These are phyloP conservation scores for Tuberolachnus salignus DNA, from an alignment of 2,888 invertebrate genomes.

Conservation along the genomic window DNA sequence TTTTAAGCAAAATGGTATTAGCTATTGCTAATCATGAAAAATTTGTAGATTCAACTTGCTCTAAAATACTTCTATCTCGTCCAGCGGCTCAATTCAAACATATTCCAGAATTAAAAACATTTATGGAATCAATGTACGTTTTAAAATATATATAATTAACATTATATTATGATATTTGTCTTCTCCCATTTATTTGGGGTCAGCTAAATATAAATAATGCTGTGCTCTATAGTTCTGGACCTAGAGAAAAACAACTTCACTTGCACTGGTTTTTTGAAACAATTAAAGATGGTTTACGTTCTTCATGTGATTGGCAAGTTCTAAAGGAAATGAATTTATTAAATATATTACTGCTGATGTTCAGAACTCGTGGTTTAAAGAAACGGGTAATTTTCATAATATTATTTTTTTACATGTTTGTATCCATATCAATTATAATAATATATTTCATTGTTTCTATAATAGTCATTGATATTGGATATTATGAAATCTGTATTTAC, in stretches of 20 bases:
- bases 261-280: constrained; percentile 80
- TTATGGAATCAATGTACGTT: constrained; percentile 59
- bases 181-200: not conserved
- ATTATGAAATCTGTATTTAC: constrained; percentile 28
- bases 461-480: constrained; percentile 21
- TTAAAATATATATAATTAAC: not conserved
- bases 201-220: too few relatives aligned
- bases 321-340: constrained; percentile 59
- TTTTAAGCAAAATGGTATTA: constrained; percentile 67
- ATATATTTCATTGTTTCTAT: constrained; percentile 13
- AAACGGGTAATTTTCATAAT: constrained; percentile 18
- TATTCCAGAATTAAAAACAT: constrained; percentile 47
- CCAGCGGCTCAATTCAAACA: constrained; percentile 20
- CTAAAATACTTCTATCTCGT: constrained; percentile 28
- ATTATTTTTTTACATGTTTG: not conserved
- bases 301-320: constrained; percentile 75
- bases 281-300: constrained; percentile 77
- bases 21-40: constrained; percentile 56
- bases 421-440: not conserved
- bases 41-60: constrained; percentile 62
- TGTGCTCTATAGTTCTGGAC: not conserved
- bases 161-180: not conserved
- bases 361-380: not conserved
- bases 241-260: constrained; percentile 62
- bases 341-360: constrained; percentile 11